These are phyloP conservation scores for Ctenodactylus gundi DNA, from an alignment of 2,113 vertebrate genomes.

Conservation along the genomic window DNA sequence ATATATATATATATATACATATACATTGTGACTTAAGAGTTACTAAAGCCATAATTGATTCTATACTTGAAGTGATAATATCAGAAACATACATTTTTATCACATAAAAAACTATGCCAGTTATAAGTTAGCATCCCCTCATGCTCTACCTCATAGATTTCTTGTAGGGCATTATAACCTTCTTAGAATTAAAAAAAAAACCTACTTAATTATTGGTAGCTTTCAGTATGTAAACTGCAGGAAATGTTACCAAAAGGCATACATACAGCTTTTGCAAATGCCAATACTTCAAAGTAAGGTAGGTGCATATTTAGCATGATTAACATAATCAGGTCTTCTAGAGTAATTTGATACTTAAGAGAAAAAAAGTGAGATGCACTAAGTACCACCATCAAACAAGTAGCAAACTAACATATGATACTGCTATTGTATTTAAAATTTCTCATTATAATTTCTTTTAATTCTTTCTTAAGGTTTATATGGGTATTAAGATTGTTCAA, in stretches of 20 bases:
- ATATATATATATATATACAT: too few species aligned
- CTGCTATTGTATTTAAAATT: not conserved
- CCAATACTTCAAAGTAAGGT: accelerated
- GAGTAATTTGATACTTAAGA: conserved; percentile 19
- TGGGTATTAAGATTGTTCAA: not conserved
- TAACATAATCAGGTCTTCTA: conserved; percentile 52
- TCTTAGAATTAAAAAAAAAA: conserved; percentile 34
- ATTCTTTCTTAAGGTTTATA: not conserved
- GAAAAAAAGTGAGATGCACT: not conserved
- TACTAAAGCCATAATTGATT: conserved; percentile 41
- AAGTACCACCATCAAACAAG: conserved; percentile 51
- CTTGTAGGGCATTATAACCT: not conserved
- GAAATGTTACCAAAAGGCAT: conserved; percentile 41
- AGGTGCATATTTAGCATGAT: conserved; percentile 50
- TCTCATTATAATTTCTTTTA: conserved; percentile 55
- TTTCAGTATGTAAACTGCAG: not conserved
- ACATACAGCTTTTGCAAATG: conserved; percentile 16
- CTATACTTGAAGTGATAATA: conserved; percentile 51
- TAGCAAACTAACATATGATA: conserved; percentile 57
- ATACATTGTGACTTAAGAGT: conserved; percentile 9
- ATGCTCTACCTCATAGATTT: not conserved
- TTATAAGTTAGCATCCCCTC: not conserved
- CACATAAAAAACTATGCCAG: conserved; percentile 2
- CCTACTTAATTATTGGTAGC: not conserved
- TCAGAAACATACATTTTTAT: conserved; percentile 46